phyloP scores from a whole-genome alignment of 2,113 vertebrate genomes.

The Lethenteron reissneri region DNA sequence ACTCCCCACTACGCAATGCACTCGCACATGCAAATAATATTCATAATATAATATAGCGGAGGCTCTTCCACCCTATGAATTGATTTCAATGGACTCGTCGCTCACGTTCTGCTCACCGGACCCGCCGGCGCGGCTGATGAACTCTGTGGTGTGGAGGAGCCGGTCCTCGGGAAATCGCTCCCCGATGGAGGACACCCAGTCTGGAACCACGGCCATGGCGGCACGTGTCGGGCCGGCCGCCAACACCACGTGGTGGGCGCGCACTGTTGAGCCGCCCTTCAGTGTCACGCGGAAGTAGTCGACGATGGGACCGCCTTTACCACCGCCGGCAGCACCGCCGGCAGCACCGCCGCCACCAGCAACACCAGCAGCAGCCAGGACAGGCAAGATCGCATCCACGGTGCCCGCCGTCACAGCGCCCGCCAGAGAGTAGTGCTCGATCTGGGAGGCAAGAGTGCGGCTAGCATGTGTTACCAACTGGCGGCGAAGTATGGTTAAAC shows the following conservation, averaged over 20 bases:
- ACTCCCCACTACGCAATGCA: no score
- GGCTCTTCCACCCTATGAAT: no score
- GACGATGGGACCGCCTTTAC: no score
- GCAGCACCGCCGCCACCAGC: no score
- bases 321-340: no score
- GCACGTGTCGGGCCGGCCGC: slow-evolving; percentile 30
- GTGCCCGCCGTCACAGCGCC: slow-evolving; percentile 23
- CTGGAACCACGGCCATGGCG: slow-evolving; percentile 32
- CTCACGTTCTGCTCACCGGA: neutral
- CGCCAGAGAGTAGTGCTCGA: slow-evolving; percentile 22
- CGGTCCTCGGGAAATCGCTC: slow-evolving; percentile 28
- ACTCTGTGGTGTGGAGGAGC: slow-evolving; percentile 27
- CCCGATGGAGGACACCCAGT: slow-evolving; percentile 22
- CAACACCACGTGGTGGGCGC: slow-evolving; percentile 21
- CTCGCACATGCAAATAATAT: no score
- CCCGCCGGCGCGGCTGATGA: slow-evolving; percentile 11
- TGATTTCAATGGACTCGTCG: neutral
- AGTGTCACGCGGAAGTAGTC: slow-evolving; percentile 23
- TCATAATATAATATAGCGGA: no score
- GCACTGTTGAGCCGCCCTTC: slow-evolving; percentile 17
- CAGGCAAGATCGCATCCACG: slow-evolving; percentile 22
- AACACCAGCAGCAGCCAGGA: slow-evolving; percentile 11
- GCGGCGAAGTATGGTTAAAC: no score
- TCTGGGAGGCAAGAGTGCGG: slow-evolving; percentile 16
- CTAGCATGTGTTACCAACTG: no score